Evolutionary conservation across 2,888 invertebrate species (phyloP).

Genomic region (Cataglyphis cursor): DNA sequence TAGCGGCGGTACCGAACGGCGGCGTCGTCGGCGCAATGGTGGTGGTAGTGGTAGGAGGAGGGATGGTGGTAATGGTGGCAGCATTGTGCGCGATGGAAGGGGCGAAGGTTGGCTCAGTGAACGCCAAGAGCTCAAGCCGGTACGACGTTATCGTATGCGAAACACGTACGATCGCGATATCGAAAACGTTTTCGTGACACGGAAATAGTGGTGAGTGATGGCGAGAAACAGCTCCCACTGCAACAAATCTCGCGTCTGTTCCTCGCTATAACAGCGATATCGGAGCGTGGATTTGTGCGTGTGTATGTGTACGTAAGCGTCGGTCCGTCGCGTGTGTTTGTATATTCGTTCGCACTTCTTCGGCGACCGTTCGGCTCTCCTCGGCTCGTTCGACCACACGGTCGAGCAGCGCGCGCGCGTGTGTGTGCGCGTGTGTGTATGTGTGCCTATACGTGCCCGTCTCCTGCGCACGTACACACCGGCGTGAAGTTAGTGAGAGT

Average conservation of each 20-base stretch:
- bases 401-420: conserved; percentile 21
- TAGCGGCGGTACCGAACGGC: background rate
- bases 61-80: conserved; percentile 30
- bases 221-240: background rate
- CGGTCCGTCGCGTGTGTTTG: conserved; percentile 7
- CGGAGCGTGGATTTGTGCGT: conserved; percentile 7
- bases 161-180: background rate
- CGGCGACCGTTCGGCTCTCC: conserved; percentile 28
- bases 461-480: conserved; percentile 14
- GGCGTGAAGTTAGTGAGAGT: conserved; percentile 27
- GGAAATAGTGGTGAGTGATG: background rate
- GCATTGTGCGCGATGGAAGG: conserved; percentile 57
- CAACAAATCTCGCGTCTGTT: background rate
- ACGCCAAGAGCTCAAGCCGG: conserved; percentile 79
- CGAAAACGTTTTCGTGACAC: conserved; percentile 16
- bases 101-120: conserved; percentile 79
- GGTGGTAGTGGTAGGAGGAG: background rate
- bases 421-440: background rate
- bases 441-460: background rate
- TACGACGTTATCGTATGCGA: conserved; percentile 29
- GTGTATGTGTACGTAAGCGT: background rate
- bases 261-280: background rate
- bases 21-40: conserved; percentile 19
- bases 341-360: background rate
- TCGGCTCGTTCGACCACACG: conserved; percentile 38